Evolutionary conservation across 2,113 vertebrate genomes (phyloP).

Genomic region (Hiodon tergisus): DNA sequence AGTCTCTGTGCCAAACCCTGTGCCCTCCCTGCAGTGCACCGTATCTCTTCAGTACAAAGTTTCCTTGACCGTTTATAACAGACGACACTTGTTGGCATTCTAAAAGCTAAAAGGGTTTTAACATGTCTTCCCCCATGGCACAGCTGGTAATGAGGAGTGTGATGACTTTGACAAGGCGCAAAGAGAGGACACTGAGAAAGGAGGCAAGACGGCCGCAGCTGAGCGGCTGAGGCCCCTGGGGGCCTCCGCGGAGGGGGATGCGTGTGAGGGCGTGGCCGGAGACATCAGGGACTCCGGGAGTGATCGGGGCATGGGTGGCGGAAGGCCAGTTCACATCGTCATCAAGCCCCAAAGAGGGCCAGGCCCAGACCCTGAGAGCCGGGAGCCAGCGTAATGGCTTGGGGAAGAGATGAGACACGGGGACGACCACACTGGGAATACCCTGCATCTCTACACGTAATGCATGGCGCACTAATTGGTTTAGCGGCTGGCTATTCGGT

Average conservation of each 20-base stretch:
- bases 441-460: background rate
- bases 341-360: conserved; percentile 53
- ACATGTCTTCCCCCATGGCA: conserved; percentile 19
- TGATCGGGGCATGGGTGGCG: conserved; percentile 35
- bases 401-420: no score
- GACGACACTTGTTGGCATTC: background rate
- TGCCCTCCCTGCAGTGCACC: background rate
- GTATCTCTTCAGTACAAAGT: background rate
- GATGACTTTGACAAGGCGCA: conserved; percentile 44
- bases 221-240: conserved; percentile 61
- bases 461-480: background rate
- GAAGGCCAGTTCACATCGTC: conserved; percentile 59
- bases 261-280: conserved; percentile 39
- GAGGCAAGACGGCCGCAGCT: conserved; percentile 34
- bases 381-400: conserved; percentile 19
- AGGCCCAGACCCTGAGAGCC: conserved; percentile 38
- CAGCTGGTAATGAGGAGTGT: conserved; percentile 41
- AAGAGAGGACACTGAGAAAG: conserved; percentile 43
- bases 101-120: background rate
- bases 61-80: background rate
- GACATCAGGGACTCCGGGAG: conserved; percentile 27
- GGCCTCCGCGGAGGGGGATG: conserved; percentile 57
- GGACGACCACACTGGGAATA: background rate
- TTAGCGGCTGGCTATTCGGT: background rate
- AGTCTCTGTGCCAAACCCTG: background rate